Conservation (phyloP, 2,113 vertebrate genomes). For the Petrocephalus microphthalmus region DNA sequence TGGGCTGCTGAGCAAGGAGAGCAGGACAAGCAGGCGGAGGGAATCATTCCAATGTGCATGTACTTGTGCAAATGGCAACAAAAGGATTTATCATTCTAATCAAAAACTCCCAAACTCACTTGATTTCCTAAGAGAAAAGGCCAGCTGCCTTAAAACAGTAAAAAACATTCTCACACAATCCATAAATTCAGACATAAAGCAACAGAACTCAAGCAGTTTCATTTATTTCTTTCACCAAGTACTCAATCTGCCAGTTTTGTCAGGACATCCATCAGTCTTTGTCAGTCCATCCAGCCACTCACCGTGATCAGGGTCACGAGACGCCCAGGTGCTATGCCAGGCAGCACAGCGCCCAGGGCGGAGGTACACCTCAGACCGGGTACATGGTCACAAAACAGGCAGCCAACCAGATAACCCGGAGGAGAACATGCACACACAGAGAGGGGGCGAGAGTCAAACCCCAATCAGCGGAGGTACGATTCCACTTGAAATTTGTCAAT, state of each 20-base stretch:
- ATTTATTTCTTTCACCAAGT: neutral
- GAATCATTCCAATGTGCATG: too few species aligned
- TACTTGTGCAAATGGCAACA: too few species aligned
- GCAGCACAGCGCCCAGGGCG: neutral
- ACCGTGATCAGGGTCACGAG: neutral
- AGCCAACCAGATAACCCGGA: neutral
- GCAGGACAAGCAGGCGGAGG: too few species aligned
- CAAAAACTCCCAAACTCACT: neutral
- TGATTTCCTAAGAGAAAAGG: neutral
- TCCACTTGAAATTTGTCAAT: neutral
- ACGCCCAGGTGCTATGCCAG: neutral
- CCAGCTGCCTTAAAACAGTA: neutral
- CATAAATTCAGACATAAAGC: neutral
- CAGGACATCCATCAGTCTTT: neutral
- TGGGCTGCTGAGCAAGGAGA: too few species aligned
- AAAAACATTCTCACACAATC: neutral
- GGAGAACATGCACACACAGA: neutral
- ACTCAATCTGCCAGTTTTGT: neutral
- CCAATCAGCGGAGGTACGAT: neutral
- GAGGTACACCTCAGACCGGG: neutral
- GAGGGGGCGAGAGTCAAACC: neutral
- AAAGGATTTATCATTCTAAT: too few species aligned
- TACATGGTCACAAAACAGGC: neutral
- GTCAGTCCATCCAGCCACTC: neutral
- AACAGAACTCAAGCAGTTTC: neutral